Evolutionary conservation across 2,888 invertebrate genomes (phyloP).

Genomic region (Laothoe populi): DNA sequence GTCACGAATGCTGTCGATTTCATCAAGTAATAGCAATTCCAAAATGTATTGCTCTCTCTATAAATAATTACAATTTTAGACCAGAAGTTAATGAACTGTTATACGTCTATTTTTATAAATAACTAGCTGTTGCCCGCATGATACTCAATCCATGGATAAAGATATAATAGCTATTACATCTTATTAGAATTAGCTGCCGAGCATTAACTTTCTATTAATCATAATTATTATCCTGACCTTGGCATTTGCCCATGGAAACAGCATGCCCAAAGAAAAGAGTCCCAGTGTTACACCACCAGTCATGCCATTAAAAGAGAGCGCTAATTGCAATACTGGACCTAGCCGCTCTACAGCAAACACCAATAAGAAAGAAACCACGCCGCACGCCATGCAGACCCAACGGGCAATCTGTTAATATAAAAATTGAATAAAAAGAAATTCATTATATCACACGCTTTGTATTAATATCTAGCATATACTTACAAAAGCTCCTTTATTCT

Average conservation of each 20-base stretch:
- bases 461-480: slow-evolving; percentile 40
- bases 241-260: slow-evolving; percentile 93
- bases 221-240: slow-evolving; percentile 77
- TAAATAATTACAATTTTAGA: too few species aligned
- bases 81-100: too few species aligned
- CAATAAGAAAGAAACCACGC: slow-evolving; percentile 90
- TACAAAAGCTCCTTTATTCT: slow-evolving; percentile 91
- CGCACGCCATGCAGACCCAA: slow-evolving; percentile 88
- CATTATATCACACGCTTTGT: not conserved
- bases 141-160: too few species aligned
- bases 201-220: too few species aligned
- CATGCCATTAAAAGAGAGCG: slow-evolving; percentile 94
- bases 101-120: too few species aligned
- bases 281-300: slow-evolving; percentile 95
- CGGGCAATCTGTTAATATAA: slow-evolving; percentile 69
- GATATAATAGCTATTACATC: too few species aligned
- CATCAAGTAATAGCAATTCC: too few species aligned
- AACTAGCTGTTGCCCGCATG: too few species aligned
- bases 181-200: too few species aligned
- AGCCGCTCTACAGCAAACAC: slow-evolving; percentile 94
- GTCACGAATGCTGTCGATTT: too few species aligned
- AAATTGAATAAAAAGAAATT: slow-evolving; percentile 2
- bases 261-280: slow-evolving; percentile 94
- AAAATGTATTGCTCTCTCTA: too few species aligned
- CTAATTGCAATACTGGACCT: slow-evolving; percentile 95